phyloP scores from a whole-genome alignment of 2,888 invertebrate genomes.

The Epinotia ramella region DNA sequence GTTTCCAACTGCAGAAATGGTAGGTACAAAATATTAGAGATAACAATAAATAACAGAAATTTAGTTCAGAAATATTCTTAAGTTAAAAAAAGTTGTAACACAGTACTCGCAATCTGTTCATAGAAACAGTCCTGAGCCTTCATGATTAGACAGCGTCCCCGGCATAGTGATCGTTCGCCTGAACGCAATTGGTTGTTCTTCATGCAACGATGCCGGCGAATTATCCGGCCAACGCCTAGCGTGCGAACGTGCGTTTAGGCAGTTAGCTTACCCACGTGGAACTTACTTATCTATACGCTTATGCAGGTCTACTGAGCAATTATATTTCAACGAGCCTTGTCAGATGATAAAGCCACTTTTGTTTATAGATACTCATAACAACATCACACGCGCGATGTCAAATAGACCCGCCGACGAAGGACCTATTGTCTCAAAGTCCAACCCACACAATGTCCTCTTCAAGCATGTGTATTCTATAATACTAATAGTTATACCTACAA shows the following conservation, averaged over 20 bases:
- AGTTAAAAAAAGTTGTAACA: not conserved
- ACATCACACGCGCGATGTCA: conserved; percentile 1
- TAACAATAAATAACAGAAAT: not conserved
- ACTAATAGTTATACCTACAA: conserved; percentile 68
- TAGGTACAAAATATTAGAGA: not conserved
- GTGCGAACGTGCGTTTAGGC: conserved; percentile 44
- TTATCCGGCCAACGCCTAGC: conserved; percentile 42
- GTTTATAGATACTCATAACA: conserved; percentile 12
- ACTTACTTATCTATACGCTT: conserved; percentile 43
- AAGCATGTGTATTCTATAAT: conserved; percentile 64
- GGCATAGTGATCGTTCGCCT: conserved; percentile 7
- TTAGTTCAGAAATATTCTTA: conserved; percentile 4
- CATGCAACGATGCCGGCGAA: conserved; percentile 41
- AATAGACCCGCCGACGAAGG: conserved; percentile 41
- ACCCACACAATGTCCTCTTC: conserved; percentile 56
- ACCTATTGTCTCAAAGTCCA: conserved; percentile 60
- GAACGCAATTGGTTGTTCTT: conserved; percentile 37
- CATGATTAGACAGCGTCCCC: conserved; percentile 6
- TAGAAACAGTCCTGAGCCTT: conserved; percentile 13
- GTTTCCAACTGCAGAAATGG: not conserved
- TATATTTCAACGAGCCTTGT: conserved; percentile 32
- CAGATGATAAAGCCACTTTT: conserved; percentile 23
- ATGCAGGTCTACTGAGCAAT: conserved; percentile 44
- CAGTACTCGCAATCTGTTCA: conserved; percentile 6
- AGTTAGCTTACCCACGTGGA: conserved; percentile 45